phyloP scores from a whole-genome alignment of 37 sponge, comb jelly and placozoan genomes.

The Diacarnus erythraeanus region DNA sequence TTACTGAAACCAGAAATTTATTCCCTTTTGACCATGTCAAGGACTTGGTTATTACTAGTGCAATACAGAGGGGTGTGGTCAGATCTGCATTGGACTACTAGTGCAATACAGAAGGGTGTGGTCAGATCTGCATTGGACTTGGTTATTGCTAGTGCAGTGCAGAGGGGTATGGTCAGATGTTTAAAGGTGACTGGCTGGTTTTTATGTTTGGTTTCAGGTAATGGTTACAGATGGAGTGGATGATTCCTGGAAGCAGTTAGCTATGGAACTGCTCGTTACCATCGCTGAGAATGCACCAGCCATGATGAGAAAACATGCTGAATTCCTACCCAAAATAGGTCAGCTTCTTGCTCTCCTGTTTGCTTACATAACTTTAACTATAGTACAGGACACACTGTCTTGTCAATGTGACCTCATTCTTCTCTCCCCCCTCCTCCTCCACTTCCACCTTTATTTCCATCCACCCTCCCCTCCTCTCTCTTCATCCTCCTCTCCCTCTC shows the following conservation, averaged over 20 bases:
- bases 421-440: slow-evolving; percentile 1
- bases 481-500: background rate
- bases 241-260: slow-evolving; percentile 87
- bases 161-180: background rate
- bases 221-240: slow-evolving; percentile 51
- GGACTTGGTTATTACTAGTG: too few relatives aligned
- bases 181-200: background rate
- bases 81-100: too few relatives aligned
- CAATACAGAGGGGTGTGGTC: background rate
- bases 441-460: background rate
- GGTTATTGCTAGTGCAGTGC: background rate
- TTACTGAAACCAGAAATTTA: too few relatives aligned
- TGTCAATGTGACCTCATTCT: too few relatives aligned
- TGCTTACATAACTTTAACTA: background rate
- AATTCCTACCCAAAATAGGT: slow-evolving; percentile 67
- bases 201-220: slow-evolving; percentile 16
- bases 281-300: slow-evolving; percentile 91
- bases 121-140: too few relatives aligned
- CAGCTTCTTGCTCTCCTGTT: too few relatives aligned
- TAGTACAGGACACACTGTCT: background rate
- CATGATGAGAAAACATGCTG: slow-evolving; percentile 88
- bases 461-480: background rate
- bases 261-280: slow-evolving; percentile 87
- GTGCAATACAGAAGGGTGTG: too few relatives aligned
- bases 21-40: too few relatives aligned